Conservation (phyloP, 2,113 vertebrate genomes). For the Tragelaphus buxtoni region DNA sequence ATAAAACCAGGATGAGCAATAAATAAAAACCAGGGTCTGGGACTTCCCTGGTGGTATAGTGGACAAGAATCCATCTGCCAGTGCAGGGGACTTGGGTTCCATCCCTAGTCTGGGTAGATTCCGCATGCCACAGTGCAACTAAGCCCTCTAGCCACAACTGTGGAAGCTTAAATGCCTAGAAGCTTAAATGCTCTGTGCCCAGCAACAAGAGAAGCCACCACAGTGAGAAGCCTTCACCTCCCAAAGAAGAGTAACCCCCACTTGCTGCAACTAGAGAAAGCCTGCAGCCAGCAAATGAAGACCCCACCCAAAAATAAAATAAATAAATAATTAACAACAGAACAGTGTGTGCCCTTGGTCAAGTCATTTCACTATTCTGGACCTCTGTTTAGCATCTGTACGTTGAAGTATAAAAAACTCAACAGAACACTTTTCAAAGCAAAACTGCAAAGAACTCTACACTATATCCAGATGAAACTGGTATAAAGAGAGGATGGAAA, state of each 20-base stretch:
- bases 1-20: background rate
- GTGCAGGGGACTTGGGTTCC: background rate
- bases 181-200: background rate
- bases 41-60: background rate
- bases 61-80: background rate
- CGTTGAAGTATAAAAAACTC: background rate
- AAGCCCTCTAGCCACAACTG: background rate
- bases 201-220: background rate
- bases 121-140: background rate
- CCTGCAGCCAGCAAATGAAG: background rate
- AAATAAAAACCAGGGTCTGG: background rate
- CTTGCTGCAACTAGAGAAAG: background rate
- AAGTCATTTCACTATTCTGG: background rate
- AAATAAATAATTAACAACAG: background rate
- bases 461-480: background rate
- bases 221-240: background rate
- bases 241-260: background rate
- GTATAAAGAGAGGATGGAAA: background rate
- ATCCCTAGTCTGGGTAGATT: background rate
- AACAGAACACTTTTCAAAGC: background rate
- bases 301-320: background rate
- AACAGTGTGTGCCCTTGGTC: background rate
- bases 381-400: background rate
- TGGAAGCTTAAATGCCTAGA: background rate
- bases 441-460: background rate